A percentile compares a stretch with the other conserved stretches of the same genome.
Evolutionary conservation across 2,113 vertebrate genomes (phyloP).

Genomic region (Prionailurus bengalensis): DNA sequence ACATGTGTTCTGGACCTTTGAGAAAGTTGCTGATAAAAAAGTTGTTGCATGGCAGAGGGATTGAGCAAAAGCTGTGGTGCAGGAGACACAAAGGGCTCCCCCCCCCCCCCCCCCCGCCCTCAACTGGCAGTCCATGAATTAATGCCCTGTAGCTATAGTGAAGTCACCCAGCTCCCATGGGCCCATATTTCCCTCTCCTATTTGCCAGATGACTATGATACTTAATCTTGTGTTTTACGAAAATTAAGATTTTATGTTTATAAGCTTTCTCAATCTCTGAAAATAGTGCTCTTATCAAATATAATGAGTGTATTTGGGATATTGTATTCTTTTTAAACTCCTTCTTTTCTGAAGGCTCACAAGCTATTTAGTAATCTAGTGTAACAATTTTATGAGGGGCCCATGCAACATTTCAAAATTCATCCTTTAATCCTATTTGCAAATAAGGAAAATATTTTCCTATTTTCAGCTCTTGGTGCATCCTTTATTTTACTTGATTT

Average conservation of each 20-base stretch:
- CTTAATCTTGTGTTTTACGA: conserved; percentile 31
- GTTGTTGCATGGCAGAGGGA: not conserved
- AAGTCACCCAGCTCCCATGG: not conserved
- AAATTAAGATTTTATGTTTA: conserved; percentile 48
- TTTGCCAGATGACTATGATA: not conserved
- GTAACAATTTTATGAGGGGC: conserved; percentile 16
- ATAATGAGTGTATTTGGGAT: not conserved
- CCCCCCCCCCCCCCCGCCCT: no score
- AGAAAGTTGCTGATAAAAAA: not conserved
- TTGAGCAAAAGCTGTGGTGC: not conserved
- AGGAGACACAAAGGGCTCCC: not conserved
- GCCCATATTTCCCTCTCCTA: not conserved
- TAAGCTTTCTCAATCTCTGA: conserved; percentile 20
- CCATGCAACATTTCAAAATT: not conserved
- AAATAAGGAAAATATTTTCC: conserved; percentile 4
- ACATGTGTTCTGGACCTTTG: not conserved
- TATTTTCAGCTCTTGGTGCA: not conserved
- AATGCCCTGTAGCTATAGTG: not conserved
- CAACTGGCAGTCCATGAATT: not conserved
- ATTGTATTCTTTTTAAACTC: not conserved
- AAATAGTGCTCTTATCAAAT: conserved; percentile 28
- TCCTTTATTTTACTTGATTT: not conserved
- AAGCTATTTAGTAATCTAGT: not conserved
- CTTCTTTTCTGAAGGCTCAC: conserved; percentile 19
- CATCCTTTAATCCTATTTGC: conserved; percentile 40